These are phyloP conservation scores for Plectropomus leopardus DNA, from an alignment of 2,113 vertebrate genomes.

Conservation along the genomic window DNA sequence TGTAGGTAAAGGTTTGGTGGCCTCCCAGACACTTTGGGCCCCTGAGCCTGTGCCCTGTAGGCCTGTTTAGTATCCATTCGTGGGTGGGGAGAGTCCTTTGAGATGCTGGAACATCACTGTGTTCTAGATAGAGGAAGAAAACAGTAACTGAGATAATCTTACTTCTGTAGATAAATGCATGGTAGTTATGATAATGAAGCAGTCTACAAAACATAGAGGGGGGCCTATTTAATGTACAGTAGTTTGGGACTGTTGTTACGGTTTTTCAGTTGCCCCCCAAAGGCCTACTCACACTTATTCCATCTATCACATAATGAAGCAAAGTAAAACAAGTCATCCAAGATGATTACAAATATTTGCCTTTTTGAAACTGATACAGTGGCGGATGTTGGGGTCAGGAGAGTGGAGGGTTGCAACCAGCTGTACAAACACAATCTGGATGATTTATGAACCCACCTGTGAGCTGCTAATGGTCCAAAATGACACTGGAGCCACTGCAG, in stretches of 20 bases:
- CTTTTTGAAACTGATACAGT: constrained; percentile 41
- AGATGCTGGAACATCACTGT: neutral
- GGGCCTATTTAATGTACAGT: neutral
- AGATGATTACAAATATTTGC: constrained; percentile 48
- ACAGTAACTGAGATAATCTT: neutral
- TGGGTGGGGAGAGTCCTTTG: neutral
- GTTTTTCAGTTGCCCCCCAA: neutral
- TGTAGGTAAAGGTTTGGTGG: too few relatives aligned
- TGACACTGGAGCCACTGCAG: constrained; percentile 29
- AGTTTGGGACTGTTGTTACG: neutral
- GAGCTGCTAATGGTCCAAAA: constrained; percentile 46
- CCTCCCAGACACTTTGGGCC: too few relatives aligned
- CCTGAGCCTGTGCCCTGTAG: too few relatives aligned
- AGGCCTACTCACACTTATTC: neutral
- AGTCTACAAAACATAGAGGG: too few relatives aligned
- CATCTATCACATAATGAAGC: constrained; percentile 22
- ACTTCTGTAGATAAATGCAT: neutral
- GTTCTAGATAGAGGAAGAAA: neutral
- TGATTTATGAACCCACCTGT: constrained; percentile 76
- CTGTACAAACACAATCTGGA: constrained; percentile 71
- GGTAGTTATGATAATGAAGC: neutral
- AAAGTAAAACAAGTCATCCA: constrained; percentile 17
- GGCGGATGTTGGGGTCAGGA: neutral
- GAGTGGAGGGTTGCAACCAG: constrained; percentile 49
- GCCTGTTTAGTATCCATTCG: too few relatives aligned